A percentile compares a stretch with the other conserved stretches of the same genome.
Conservation (phyloP, 2,888 invertebrate species). For the Drosophila mettleri region DNA sequence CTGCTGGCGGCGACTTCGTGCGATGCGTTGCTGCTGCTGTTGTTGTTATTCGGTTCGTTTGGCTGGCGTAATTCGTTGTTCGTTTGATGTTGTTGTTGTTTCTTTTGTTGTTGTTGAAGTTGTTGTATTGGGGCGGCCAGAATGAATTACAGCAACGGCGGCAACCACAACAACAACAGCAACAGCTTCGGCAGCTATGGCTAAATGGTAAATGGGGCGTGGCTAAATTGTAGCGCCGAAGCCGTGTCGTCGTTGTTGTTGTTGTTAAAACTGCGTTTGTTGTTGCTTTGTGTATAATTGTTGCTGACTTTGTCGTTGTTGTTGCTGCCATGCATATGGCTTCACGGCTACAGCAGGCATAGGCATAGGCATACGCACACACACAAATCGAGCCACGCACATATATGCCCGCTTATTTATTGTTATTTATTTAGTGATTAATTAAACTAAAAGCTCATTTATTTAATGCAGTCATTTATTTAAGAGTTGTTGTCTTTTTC, state of each 20-base stretch:
- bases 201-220: constrained; percentile 19
- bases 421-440: constrained; percentile 72
- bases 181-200: constrained; percentile 26
- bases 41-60: constrained; percentile 42
- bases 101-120: constrained; percentile 82
- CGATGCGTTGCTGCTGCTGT: constrained; percentile 26
- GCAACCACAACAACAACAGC: constrained; percentile 46
- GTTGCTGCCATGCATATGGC: constrained; percentile 57
- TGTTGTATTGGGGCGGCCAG: constrained; percentile 85
- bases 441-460: constrained; percentile 81
- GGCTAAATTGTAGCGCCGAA: constrained; percentile 12
- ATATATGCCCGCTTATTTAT: constrained; percentile 16
- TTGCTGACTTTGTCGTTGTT: constrained; percentile 15
- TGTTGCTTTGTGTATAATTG: not conserved
- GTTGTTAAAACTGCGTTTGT: constrained; percentile 9
- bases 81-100: constrained; percentile 75
- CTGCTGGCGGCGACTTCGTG: constrained; percentile 34
- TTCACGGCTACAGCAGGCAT: constrained; percentile 27
- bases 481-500: constrained; percentile 36
- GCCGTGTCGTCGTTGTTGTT: constrained; percentile 1
- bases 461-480: constrained; percentile 73
- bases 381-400: constrained; percentile 24
- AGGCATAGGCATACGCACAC: constrained; percentile 24
- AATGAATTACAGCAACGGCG: constrained; percentile 81
- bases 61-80: constrained; percentile 26